phyloP scores from a whole-genome alignment of 2,797 vertebrate species.

The Urosaurus nigricauda region DNA sequence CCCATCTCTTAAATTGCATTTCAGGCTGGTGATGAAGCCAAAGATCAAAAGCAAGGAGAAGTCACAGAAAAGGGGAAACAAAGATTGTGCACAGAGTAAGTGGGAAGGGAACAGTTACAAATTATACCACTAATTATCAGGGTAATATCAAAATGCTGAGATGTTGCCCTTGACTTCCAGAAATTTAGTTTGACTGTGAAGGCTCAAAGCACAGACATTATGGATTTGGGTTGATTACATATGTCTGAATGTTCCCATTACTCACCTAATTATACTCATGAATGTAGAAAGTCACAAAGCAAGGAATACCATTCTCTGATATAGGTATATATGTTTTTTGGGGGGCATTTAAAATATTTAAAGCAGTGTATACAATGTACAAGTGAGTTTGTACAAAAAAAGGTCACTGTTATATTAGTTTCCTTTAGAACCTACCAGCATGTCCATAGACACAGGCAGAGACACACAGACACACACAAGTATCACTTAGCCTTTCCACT shows the following conservation, averaged over 20 bases:
- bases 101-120: background rate
- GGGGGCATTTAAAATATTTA: constrained; percentile 75
- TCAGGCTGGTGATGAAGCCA: background rate
- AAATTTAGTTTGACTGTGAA: constrained; percentile 4
- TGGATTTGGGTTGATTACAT: background rate
- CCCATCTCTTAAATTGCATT: background rate
- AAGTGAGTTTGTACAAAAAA: constrained; percentile 70
- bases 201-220: background rate
- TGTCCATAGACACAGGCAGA: constrained; percentile 32
- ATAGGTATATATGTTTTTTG: constrained; percentile 74
- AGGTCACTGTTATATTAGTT: constrained; percentile 22
- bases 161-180: background rate
- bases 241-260: background rate
- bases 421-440: constrained; percentile 57
- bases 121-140: background rate
- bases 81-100: background rate
- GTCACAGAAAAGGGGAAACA: background rate
- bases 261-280: accelerated
- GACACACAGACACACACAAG: background rate
- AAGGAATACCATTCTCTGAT: constrained; percentile 60
- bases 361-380: constrained; percentile 83
- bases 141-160: background rate
- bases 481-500: constrained; percentile 6
- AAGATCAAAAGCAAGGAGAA: background rate
- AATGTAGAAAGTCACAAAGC: constrained; percentile 52